Evolutionary conservation across 30 jellyfish, hydroid and myxozoan species (phyloP), one percentile per base, ranked within the genome.

Genomic region (Sanderia malayensis): DNA sequence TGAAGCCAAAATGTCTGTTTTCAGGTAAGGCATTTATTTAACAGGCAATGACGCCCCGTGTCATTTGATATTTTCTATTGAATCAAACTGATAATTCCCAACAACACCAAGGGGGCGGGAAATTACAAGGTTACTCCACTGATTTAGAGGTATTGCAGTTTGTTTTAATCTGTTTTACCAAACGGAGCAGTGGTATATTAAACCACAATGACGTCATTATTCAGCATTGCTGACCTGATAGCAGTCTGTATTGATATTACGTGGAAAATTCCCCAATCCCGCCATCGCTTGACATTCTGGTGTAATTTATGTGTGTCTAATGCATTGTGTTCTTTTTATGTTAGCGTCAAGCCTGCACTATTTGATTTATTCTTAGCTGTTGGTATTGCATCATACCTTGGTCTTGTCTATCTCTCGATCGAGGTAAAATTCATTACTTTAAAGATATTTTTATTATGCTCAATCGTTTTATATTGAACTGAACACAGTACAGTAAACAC

Each of bases 341-440:
- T 24, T 73, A 88, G 97, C 61, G 97, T 88, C 21, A 88, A 88
- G 63, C 97, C 97, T 3, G 97, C 97, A 27, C 44, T 88, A 57
- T 88, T 88, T 44, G 97, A 88, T 57, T 79, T 88, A 25, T 67
- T 88, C 31, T 58, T 88, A 76, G 97, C 95, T 3, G 33, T 64
- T 60, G 94, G 92, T 30, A 88, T 88, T 34, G 95, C 93, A 10
- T 57, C 82, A n/a, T 88, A 88, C 71, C 66, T 88, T 26, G 84
- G 87, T 2, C 45, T 82, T 22, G 88, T 88, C 3, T 88, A 88
- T 55, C 64, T 88, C 1, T 52, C 73, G 0, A 58, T 88, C 13
- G 95, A 88, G 85, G 97, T 88, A 69, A 72, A 92, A 11, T 31
- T 7, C 15, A 2, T 6, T 15, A 4, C 20, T 18, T n/a, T n/a